Percentiles rank a stretch among this genome's conserved stretches.
These are phyloP conservation scores for Ellobius talpinus DNA, from an alignment of 2,113 vertebrate genomes.

Conservation along the genomic window DNA sequence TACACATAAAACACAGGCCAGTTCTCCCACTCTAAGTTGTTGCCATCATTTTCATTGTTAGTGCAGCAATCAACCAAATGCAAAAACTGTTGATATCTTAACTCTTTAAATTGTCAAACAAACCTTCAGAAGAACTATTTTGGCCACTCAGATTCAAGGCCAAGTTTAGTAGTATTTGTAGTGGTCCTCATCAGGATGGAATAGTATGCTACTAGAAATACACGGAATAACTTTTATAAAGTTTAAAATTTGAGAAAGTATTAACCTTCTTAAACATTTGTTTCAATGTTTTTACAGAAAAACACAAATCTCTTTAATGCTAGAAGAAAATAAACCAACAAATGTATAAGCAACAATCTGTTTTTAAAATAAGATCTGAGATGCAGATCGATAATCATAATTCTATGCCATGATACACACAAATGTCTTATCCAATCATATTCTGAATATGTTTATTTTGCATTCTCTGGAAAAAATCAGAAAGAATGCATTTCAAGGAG, in stretches of 20 bases:
- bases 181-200: neutral
- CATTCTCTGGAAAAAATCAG: neutral
- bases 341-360: slow-evolving; percentile 22
- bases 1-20: neutral
- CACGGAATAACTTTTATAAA: neutral
- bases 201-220: slow-evolving; percentile 7
- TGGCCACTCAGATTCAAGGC: neutral
- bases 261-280: neutral
- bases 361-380: slow-evolving; percentile 39
- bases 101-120: slow-evolving; percentile 12
- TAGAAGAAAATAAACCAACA: slow-evolving; percentile 44
- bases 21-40: slow-evolving; percentile 43
- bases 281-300: slow-evolving; percentile 11
- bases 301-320: slow-evolving; percentile 45
- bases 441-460: neutral
- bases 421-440: slow-evolving; percentile 33
- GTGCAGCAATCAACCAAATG: slow-evolving; percentile 16
- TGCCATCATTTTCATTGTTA: neutral
- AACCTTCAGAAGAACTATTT: neutral
- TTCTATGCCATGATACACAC: neutral
- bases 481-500: slow-evolving; percentile 25
- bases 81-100: slow-evolving; percentile 8
- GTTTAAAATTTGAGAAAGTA: slow-evolving; percentile 12
- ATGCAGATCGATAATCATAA: neutral
- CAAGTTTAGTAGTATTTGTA: slow-evolving; percentile 27